These are phyloP conservation scores for Muscicapa adusta DNA, from an alignment of 2,113 vertebrate genomes.

Conservation along the genomic window DNA sequence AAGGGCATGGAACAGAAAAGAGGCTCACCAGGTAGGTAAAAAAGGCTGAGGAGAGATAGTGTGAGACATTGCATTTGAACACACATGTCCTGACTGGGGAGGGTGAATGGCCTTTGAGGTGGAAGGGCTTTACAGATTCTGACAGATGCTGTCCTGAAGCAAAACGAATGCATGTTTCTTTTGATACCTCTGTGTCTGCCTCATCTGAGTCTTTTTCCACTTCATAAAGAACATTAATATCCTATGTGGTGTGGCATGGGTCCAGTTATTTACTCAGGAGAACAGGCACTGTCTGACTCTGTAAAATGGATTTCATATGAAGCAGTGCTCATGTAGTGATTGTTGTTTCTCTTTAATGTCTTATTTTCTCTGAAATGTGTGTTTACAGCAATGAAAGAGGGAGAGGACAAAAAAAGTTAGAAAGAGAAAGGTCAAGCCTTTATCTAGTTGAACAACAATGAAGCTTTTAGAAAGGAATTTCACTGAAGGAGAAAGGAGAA, in stretches of 20 bases:
- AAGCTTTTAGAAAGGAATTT: neutral
- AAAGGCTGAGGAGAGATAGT: neutral
- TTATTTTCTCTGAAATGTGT: neutral
- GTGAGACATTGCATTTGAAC: neutral
- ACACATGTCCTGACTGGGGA: neutral
- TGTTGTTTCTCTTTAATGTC: neutral
- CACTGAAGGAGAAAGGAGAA: neutral
- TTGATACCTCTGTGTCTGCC: neutral
- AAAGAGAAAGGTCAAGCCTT: neutral
- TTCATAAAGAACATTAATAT: neutral
- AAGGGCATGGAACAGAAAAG: neutral
- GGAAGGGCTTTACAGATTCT: neutral
- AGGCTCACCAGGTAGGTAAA: neutral
- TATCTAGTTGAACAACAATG: neutral
- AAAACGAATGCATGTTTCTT: neutral
- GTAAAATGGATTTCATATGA: neutral
- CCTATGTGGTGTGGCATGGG: neutral
- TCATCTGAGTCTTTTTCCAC: neutral
- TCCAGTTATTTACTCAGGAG: neutral
- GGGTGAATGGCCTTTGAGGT: neutral
- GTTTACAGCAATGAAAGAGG: neutral
- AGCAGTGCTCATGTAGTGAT: neutral
- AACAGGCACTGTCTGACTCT: neutral
- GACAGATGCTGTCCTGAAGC: neutral
- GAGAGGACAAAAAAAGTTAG: neutral